A percentile compares a stretch with the other conserved stretches of the same genome.
phyloP scores from a whole-genome alignment of 2,888 invertebrate species.

The Ornithoptera priamus region DNA sequence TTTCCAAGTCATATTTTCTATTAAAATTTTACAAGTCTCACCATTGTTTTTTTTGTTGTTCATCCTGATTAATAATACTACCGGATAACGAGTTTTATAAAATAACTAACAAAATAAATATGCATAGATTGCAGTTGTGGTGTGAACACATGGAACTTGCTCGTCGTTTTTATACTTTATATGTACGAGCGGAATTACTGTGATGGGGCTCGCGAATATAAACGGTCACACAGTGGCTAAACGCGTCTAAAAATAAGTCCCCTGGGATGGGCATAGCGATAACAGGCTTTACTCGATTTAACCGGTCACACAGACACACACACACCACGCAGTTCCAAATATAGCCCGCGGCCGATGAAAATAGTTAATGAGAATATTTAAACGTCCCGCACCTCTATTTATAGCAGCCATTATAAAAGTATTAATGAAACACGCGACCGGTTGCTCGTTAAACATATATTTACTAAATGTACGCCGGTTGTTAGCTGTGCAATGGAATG shows the following conservation, averaged over 20 bases:
- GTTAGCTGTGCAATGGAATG: neutral
- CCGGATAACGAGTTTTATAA: neutral
- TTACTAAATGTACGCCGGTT: neutral
- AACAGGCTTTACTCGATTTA: conserved; percentile 60
- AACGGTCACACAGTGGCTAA: conserved; percentile 59
- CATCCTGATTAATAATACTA: neutral
- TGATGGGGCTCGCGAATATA: conserved; percentile 37
- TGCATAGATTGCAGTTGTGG: neutral
- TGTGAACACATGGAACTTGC: neutral
- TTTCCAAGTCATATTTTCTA: neutral
- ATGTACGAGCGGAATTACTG: conserved; percentile 20
- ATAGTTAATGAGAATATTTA: conserved; percentile 38
- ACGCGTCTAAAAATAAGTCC: conserved; percentile 62
- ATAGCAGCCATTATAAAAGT: conserved; percentile 25
- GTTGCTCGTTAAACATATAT: neutral
- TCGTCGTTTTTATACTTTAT: conserved; percentile 1
- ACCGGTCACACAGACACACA: conserved; percentile 44
- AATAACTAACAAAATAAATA: neutral
- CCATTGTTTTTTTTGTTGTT: neutral
- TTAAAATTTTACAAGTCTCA: neutral
- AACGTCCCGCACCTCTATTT: conserved; percentile 35
- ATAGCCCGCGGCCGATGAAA: conserved; percentile 45
- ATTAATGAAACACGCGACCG: conserved; percentile 6
- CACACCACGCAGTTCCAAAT: conserved; percentile 51
- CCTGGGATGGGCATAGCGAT: conserved; percentile 58